phyloP scores from a whole-genome alignment of 2,888 invertebrate genomes.

The Drosophila pseudotakahashii region DNA sequence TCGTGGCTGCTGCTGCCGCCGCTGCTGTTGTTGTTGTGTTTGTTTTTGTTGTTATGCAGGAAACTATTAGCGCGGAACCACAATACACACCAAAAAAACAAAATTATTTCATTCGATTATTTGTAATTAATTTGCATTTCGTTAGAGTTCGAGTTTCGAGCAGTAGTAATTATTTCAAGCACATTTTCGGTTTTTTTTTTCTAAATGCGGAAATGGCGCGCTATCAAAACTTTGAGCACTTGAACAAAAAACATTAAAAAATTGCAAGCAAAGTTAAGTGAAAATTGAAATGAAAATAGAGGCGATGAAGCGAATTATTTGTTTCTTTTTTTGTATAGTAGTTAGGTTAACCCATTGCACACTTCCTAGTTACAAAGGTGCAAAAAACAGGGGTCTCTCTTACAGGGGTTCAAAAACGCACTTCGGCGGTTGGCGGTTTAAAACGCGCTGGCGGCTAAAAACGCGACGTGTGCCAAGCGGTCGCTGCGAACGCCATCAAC shows the following conservation, averaged over 20 bases:
- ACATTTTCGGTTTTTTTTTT: conserved; percentile 14
- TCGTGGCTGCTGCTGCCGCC: conserved; percentile 18
- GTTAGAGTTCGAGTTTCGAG: conserved; percentile 49
- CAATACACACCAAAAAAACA: conserved; percentile 23
- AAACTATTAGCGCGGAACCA: conserved; percentile 67
- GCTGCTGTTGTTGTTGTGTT: conserved; percentile 18
- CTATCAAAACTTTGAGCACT: conserved; percentile 48
- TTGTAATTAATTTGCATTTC: conserved; percentile 68
- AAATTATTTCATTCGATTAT: conserved; percentile 32
- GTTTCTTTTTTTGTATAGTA: not conserved
- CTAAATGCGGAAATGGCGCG: conserved; percentile 66
- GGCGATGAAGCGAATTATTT: conserved; percentile 5
- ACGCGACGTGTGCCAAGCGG: conserved; percentile 68
- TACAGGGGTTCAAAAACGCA: conserved; percentile 19
- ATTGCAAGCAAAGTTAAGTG: conserved; percentile 6
- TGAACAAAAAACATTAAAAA: conserved; percentile 31
- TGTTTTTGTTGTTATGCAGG: conserved; percentile 31
- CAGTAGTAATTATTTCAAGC: conserved; percentile 39
- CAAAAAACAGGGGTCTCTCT: not conserved
- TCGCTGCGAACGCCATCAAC: conserved; percentile 73
- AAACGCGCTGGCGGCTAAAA: conserved; percentile 28
- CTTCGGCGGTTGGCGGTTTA: conserved; percentile 9
- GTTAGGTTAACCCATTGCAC: not conserved
- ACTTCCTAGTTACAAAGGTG: conserved; percentile 4
- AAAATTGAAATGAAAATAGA: conserved; percentile 4